These are phyloP conservation scores for Schmidtea mediterranea DNA, from an alignment of 1,140 invertebrate genomes.

Conservation along the genomic window DNA sequence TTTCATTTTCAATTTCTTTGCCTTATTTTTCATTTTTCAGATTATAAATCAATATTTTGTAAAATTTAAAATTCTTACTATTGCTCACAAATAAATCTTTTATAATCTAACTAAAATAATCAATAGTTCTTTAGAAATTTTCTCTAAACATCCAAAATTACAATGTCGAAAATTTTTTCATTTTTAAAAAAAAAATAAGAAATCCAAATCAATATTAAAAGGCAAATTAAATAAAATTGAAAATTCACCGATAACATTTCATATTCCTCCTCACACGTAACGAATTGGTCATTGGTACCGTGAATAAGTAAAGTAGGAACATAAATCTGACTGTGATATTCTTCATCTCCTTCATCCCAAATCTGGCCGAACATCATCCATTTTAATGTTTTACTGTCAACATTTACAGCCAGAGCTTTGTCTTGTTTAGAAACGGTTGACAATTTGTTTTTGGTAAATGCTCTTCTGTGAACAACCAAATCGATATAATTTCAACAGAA, in stretches of 20 bases:
- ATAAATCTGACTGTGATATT: conserved; percentile 38
- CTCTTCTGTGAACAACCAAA: conserved; percentile 13
- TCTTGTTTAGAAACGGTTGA: conserved; percentile 11
- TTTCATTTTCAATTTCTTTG: too few species aligned
- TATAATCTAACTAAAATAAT: too few species aligned
- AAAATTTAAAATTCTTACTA: too few species aligned
- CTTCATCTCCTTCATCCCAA: conserved; percentile 42
- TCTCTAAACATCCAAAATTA: too few species aligned
- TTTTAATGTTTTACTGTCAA: conserved; percentile 36
- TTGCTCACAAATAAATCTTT: too few species aligned
- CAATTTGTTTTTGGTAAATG: conserved; percentile 14
- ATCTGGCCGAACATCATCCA: conserved; percentile 34
- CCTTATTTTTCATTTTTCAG: too few species aligned
- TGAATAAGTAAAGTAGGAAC: conserved; percentile 42
- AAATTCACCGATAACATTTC: conserved; percentile 41
- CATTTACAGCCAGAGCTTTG: conserved; percentile 20
- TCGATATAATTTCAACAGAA: background rate
- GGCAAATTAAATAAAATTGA: too few species aligned
- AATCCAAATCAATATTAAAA: too few species aligned
- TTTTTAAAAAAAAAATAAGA: too few species aligned
- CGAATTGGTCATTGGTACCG: conserved; percentile 39
- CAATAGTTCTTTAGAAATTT: too few species aligned
- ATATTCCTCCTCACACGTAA: conserved; percentile 41
- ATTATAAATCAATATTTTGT: too few species aligned
- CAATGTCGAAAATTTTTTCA: too few species aligned